Evolutionary conservation across 2,888 invertebrate species (phyloP), one percentile per base, ranked within the genome.

Genomic region (Acronicta psi): DNA sequence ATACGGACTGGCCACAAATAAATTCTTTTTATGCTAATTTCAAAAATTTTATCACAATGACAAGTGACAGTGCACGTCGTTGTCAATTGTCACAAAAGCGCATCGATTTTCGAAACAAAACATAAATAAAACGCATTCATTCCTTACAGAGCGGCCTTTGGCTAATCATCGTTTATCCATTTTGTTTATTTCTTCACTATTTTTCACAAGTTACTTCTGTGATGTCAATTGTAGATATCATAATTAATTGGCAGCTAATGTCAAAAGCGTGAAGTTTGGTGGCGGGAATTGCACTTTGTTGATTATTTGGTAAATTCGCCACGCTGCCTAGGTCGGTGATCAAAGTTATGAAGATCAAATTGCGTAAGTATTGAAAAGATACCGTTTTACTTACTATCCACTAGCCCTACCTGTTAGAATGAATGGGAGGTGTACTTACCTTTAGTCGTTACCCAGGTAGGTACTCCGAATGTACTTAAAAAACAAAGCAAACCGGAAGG

Each of bases 271-370:
- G 81, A 83, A 83, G 83, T 82, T 81, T 81, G 74, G 72, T 81
- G 85, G 86, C 86, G 85, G 84, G 86, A 84, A 84, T 76, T 81
- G 77, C 73, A 79, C 78, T 78, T 83, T 79, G 75, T 81, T 76
- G 80, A 73, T 74, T 66, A 71, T 77, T 84, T 79, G 81, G 82
- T 75, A 82, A 88, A 88, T 82, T 87, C 85, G 86, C 82, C 92
- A 93, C 90, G 89, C 91, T 91, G 89, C 89, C 89, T 77, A 93
- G 85, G 80, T 93, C 94, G 73, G 92, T 93, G 86, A 94, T 94
- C 78, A 93, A 92, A 89, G 93, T 94, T 81, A 94, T 94, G 94
- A 94, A 94, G 89, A 94, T 94, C 80, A 93, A 93, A 87, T 83
- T 94, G 86, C 94, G 94, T 94, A 75, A 93, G 94, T 90, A 69